Evolutionary conservation across 2,888 invertebrate genomes (phyloP), one percentile per base, ranked within the genome.

Genomic region (Eupithecia subumbrata): DNA sequence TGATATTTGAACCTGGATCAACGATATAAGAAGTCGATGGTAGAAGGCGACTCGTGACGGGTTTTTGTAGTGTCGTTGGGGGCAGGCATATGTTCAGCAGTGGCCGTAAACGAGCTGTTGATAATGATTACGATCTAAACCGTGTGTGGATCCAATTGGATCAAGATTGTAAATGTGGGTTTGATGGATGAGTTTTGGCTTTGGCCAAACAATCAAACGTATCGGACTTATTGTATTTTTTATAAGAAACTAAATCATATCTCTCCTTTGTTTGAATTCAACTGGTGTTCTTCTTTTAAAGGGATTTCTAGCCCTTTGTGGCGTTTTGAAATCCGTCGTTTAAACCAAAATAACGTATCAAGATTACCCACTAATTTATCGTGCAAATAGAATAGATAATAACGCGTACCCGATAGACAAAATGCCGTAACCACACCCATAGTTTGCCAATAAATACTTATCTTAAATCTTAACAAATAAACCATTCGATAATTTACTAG

Each of bases 401-500:
- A 67, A 40, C 18, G 34, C 66, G 12, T n/a, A 67, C 34, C 18
- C 1, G 37, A n/a, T 40, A n/a, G n/a, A 37, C 66, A 67, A 67
- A 40, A 67, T 40, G 22, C 40, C 34, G 66, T 67, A n/a, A 67
- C 66, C 68, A 48, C 64, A 45, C 71, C 45, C 64, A n/a, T 8
- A 71, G 30, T 34, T 14, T 45, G 34, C n/a, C 64, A 64, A 64
- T 68, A 68, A 68, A 68, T 68, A 68, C n/a, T 25, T 45, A 30
- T 48, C 40, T 71, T 66, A 71, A 48, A 30, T 64, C 25, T 71
- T 48, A 71, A 64, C 71, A 64, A 64, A 71, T 64, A 64, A 71
- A 71, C 71, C 43, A 71, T 68, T 43, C 63, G 69, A 73, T 67
- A 72, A 67, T 12, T 16, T 67, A 73, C 68, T 25, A 40, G 37